A percentile compares a stretch with the other conserved stretches of the same genome.
Conservation (phyloP, 2,797 vertebrate species). For the Hybognathus amarus region DNA sequence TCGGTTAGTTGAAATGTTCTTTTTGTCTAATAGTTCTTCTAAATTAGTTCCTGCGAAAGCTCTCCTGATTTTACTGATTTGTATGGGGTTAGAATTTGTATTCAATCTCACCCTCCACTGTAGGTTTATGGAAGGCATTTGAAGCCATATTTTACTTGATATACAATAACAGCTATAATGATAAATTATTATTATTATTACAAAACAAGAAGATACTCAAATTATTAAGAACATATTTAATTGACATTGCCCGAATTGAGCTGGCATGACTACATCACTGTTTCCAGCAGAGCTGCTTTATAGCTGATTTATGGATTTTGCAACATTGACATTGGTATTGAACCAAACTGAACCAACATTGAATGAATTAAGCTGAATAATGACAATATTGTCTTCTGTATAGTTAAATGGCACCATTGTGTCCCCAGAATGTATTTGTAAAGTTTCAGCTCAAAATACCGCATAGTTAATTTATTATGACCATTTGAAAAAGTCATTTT, state of each 20-base stretch:
- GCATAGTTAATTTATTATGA: no score
- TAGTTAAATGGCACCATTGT: no score
- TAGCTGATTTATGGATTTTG: not conserved
- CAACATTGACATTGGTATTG: not conserved
- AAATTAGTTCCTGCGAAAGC: no score
- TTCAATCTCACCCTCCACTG: not conserved
- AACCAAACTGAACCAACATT: not conserved
- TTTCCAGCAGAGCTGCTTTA: not conserved
- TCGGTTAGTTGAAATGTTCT: no score
- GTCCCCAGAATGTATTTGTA: no score
- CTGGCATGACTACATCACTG: not conserved
- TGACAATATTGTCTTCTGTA: not conserved
- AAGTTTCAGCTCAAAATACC: no score
- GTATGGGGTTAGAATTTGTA: not conserved
- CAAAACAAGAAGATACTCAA: not conserved
- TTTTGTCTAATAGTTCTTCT: no score
- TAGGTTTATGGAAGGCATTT: not conserved
- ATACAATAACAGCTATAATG: no score
- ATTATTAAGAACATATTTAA: not conserved
- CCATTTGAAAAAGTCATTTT: no score
- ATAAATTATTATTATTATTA: not conserved
- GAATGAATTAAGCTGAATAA: not conserved
- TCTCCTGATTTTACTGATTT: not conserved
- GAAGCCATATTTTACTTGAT: not conserved
- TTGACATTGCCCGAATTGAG: not conserved